phyloP scores from a whole-genome alignment of 2,888 invertebrate genomes.

The Agrochola circellaris region DNA sequence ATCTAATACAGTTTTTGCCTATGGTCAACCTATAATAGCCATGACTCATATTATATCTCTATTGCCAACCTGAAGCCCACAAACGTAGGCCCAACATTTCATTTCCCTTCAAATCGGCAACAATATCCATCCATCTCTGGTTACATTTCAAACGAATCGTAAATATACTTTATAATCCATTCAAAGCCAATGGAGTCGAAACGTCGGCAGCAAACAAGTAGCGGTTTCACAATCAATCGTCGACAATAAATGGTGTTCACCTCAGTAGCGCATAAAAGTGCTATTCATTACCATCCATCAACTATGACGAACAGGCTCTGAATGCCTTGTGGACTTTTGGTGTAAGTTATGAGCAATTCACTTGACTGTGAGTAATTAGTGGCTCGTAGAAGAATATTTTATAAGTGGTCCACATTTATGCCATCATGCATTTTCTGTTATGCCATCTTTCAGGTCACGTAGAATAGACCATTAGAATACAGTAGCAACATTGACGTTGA shows the following conservation, averaged over 20 bases:
- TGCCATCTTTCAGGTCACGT: background rate
- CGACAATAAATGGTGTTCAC: conserved; percentile 70
- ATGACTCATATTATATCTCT: background rate
- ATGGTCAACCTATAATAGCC: background rate
- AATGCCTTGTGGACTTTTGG: conserved; percentile 65
- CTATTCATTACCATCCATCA: conserved; percentile 84
- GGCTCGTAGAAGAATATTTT: conserved; percentile 20
- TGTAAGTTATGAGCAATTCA: conserved; percentile 60
- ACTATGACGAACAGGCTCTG: conserved; percentile 77
- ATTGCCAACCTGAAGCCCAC: conserved; percentile 27
- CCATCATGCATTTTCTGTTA: background rate
- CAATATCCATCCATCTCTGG: conserved; percentile 58
- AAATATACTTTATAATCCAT: conserved; percentile 68
- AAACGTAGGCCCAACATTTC: conserved; percentile 42
- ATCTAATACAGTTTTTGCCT: background rate
- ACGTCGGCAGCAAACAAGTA: conserved; percentile 65
- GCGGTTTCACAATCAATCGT: conserved; percentile 70
- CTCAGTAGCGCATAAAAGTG: conserved; percentile 77
- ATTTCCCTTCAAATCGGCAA: conserved; percentile 54
- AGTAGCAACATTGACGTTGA: too few relatives aligned
- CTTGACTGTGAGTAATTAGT: conserved; percentile 35
- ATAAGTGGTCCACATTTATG: conserved; percentile 21
- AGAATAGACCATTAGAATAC: too few relatives aligned
- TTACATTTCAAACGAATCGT: conserved; percentile 62
- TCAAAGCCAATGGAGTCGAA: conserved; percentile 68